Evolutionary conservation across 2,888 invertebrate species (phyloP), one percentile per base, ranked within the genome.

Genomic region (Polydrusus cervinus): DNA sequence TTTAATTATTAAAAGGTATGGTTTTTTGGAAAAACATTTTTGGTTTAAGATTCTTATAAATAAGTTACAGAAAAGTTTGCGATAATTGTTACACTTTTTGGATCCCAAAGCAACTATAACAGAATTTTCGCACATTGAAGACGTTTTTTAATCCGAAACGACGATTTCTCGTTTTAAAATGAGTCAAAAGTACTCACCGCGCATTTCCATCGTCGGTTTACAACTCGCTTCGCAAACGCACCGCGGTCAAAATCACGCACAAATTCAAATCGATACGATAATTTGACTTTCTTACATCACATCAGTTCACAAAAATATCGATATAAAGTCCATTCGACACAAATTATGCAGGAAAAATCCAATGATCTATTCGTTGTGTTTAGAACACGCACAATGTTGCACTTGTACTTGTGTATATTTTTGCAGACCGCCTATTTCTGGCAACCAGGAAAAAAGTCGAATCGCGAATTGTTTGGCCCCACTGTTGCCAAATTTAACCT

Each of bases 361-460:
- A 20, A 61, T 61, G 25, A 51, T 70, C 61, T 73, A 34, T 66
- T n/a, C 43, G 55, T 40, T 66, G 61, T 60, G 53, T 14, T 62
- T 71, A 70, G 70, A 64, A 72, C 77, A 74, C 79, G 78, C 80
- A 76, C 77, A 78, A 76, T 67, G 71, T 78, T 76, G 71, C 77
- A 78, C 74, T 74, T 78, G 75, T 82, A 78, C 74, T 74, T 78
- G 75, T 82, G 81, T 81, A 81, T 80, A 82, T 85, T 85, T 83
- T 84, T 83, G 85, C 86, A 84, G 84, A 83, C 84, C 77, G 77
- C 84, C 85, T 86, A 86, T 85, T 86, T 86, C 86, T 84, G 85
- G 85, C 84, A 86, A 86, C 86, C 86, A 86, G 86, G 86, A 86
- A 87, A 86, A 86, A 86, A 85, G 83, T 83, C 81, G 80, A 81